These are phyloP conservation scores for Tamandua tetradactyla DNA, from an alignment of 2,797 vertebrate genomes.

Conservation along the genomic window DNA sequence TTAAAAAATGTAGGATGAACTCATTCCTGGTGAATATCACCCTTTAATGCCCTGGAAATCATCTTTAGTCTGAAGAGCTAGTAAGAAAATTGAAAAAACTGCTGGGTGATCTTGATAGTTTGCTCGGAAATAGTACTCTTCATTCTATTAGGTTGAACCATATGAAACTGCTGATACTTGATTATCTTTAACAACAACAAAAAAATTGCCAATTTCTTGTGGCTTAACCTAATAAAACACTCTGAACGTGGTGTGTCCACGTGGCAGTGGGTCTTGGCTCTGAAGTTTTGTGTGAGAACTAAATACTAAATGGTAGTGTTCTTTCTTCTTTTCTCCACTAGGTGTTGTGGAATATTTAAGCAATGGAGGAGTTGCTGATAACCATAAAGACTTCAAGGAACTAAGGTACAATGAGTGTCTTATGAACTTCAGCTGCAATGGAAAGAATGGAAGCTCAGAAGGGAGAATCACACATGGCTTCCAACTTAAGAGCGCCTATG, in stretches of 20 bases:
- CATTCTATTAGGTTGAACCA: not conserved
- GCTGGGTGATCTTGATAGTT: not conserved
- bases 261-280: not conserved
- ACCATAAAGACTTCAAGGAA: slow-evolving; percentile 99
- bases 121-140: slow-evolving; percentile 20
- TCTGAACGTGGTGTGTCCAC: not conserved
- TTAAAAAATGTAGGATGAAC: not conserved
- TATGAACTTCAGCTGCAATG: slow-evolving; percentile 97
- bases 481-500: slow-evolving; percentile 97
- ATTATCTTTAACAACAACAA: not conserved
- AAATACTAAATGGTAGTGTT: slow-evolving; percentile 3
- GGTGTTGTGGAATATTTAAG: slow-evolving; percentile 99
- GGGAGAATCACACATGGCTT: slow-evolving; percentile 97
- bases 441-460: slow-evolving; percentile 93
- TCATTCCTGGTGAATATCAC: slow-evolving; percentile 14
- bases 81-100: slow-evolving; percentile 8
- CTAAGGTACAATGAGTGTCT: slow-evolving; percentile 97
- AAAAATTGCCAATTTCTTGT: not conserved
- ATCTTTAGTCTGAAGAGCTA: not conserved
- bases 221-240: not conserved
- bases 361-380: slow-evolving; percentile 96
- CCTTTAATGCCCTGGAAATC: not conserved
- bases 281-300: not conserved
- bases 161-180: slow-evolving; percentile 17
- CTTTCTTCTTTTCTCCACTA: slow-evolving; percentile 76